Percentiles rank a stretch among this genome's conserved stretches.
phyloP scores from a whole-genome alignment of 2,888 invertebrate genomes.

The Trichopoda pennipes region DNA sequence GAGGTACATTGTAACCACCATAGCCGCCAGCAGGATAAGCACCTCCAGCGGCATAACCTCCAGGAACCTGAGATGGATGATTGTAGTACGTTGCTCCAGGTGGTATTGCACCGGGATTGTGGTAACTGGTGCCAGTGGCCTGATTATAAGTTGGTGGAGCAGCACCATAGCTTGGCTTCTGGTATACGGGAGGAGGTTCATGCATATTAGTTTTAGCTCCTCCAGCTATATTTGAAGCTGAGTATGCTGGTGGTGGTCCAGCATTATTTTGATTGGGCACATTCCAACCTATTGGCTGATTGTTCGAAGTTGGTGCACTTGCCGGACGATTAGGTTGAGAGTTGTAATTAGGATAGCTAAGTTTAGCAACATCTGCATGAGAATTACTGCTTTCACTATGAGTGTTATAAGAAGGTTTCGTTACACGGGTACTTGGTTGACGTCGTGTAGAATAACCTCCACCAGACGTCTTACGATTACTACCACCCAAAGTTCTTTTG shows the following conservation, averaged over 20 bases:
- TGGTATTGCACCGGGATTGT: constrained; percentile 72
- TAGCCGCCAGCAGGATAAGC: constrained; percentile 71
- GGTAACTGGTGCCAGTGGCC: constrained; percentile 74
- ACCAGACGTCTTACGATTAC: constrained; percentile 74
- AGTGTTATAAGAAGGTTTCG: constrained; percentile 75
- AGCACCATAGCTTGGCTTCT: constrained; percentile 74
- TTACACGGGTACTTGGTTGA: constrained; percentile 75
- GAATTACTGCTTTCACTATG: constrained; percentile 74
- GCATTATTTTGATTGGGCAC: constrained; percentile 73
- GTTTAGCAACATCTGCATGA: constrained; percentile 77
- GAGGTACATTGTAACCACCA: constrained; percentile 70
- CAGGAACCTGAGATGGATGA: constrained; percentile 54
- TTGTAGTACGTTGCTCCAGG: constrained; percentile 73
- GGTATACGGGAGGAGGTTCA: constrained; percentile 77
- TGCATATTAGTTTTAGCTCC: constrained; percentile 77
- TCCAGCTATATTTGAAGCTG: constrained; percentile 76
- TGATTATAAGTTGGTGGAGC: constrained; percentile 75
- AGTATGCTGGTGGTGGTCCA: constrained; percentile 79
- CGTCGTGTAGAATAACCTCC: constrained; percentile 68
- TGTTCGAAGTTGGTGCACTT: constrained; percentile 66
- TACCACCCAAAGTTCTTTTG: constrained; percentile 74
- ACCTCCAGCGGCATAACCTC: constrained; percentile 60
- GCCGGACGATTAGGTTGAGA: constrained; percentile 78
- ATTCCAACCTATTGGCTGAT: constrained; percentile 78
- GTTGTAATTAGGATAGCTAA: constrained; percentile 79